phyloP scores from a whole-genome alignment of 2,797 vertebrate genomes.

The Characodon lateralis region DNA sequence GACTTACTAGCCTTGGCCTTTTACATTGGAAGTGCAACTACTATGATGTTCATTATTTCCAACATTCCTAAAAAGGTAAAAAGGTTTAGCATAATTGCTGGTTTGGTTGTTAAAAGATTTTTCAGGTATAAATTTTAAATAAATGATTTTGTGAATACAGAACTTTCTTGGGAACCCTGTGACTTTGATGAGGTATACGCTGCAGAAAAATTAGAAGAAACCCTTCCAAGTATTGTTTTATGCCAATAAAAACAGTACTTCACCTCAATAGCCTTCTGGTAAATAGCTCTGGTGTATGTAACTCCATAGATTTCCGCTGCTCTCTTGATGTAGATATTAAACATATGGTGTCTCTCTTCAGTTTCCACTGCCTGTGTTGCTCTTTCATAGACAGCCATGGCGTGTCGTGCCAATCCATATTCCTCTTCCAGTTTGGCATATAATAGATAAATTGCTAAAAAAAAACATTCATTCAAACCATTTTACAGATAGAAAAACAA shows the following conservation, averaged over 20 bases:
- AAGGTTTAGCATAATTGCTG: not conserved
- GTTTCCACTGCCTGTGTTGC: conserved; percentile 89
- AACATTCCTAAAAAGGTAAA: not conserved
- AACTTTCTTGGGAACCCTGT: not conserved
- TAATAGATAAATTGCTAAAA: conserved; percentile 89
- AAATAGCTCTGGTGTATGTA: conserved; percentile 92
- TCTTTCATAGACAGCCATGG: conserved; percentile 94
- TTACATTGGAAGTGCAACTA: not conserved
- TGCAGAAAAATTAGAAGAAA: not conserved
- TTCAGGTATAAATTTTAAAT: not conserved
- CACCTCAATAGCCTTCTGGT: conserved; percentile 95
- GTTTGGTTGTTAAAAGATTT: not conserved
- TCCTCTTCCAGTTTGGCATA: conserved; percentile 94
- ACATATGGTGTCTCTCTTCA: conserved; percentile 89
- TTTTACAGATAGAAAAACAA: not conserved
- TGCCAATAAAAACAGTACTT: not conserved
- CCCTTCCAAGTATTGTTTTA: not conserved
- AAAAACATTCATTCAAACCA: not conserved
- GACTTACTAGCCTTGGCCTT: not conserved
- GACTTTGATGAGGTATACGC: not conserved
- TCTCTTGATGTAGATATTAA: conserved; percentile 95
- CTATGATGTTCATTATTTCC: not conserved
- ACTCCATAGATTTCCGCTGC: conserved; percentile 95
- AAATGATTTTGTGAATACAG: conserved; percentile 1
- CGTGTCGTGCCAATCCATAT: conserved; percentile 90